Evolutionary conservation across 2,797 vertebrate genomes (phyloP), one percentile per base, ranked within the genome.

Genomic region (Sylvia borin): DNA sequence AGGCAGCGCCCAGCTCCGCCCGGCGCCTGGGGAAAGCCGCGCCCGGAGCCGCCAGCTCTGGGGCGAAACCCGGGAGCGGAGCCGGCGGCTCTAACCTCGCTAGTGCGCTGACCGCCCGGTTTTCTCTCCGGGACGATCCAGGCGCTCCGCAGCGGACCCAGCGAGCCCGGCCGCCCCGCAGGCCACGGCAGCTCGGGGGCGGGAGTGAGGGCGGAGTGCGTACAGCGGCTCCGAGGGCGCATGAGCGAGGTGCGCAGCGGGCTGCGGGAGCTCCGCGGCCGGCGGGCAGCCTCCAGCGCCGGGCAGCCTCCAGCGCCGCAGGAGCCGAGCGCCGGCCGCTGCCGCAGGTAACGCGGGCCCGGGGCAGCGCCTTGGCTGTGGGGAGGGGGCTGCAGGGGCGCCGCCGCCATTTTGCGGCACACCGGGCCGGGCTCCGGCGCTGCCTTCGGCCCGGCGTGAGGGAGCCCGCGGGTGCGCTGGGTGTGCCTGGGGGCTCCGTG

Each of bases 121-220:
- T 10, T 5, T 7, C 13, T 1, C 20, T 20, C 36, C n/a, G 2
- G 32, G 2, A 7, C 36, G 3, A 45, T 11, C 10, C 26, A 0
- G 10, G 13, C 10, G 5, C 3, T 13, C 20, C 0, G 6, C 26
- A 3, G 5, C 34, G 11, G 3, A 5, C 17, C 18, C 10, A 0
- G 0, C 3, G 15, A 27, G 22, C 64, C 14, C 20, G 7, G n/a
- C n/a, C 15, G 25, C 40, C 8, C 42, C 19, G 8, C 18, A 16
- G 7, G 34, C 40, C 25, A 4, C 6, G 26, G 7, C 40, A 4
- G 16, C 21, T 1, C 5, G 45, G 38, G 27, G 62, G 43, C 8
- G 43, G 75, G 38, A 11, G 38, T 53, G 51, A 7, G 5, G 16
- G 57, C 13, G 32, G 40, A 74, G 85, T 0, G 91, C 88, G 5